Percentiles rank a stretch among this genome's conserved stretches.
These are phyloP conservation scores for Tiliqua scincoides DNA, from an alignment of 2,113 vertebrate genomes.

Conservation along the genomic window DNA sequence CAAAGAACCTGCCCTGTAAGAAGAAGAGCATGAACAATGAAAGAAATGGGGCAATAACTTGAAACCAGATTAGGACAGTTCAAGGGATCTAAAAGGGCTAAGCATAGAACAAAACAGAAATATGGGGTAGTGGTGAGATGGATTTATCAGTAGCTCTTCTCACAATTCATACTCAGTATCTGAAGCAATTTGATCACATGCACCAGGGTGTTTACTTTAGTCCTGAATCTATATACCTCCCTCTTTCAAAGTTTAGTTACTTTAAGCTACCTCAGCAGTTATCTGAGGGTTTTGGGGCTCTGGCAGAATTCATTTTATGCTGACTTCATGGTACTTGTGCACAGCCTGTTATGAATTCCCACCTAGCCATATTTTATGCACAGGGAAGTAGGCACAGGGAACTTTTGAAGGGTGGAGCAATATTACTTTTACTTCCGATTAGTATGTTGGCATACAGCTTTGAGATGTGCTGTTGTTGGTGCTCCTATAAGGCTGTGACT, in stretches of 20 bases:
- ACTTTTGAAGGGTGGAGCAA: neutral
- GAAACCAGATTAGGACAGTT: neutral
- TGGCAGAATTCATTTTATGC: neutral
- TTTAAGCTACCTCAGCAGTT: neutral
- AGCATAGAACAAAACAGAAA: neutral
- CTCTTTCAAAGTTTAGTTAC: neutral
- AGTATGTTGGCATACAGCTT: neutral
- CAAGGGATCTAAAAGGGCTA: neutral
- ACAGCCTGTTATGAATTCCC: neutral
- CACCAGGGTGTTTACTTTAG: neutral
- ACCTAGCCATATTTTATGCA: too few relatives aligned
- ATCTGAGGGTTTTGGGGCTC: neutral
- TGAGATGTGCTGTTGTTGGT: neutral
- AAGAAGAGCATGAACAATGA: neutral
- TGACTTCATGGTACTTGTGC: neutral
- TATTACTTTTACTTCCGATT: neutral
- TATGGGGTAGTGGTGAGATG: neutral
- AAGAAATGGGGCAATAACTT: neutral
- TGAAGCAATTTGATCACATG: neutral
- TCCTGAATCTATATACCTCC: neutral
- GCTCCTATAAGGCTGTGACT: neutral
- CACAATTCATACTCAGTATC: neutral
- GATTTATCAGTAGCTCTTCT: neutral
- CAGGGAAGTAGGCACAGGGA: neutral
- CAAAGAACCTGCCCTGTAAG: neutral